Conservation (phyloP, 2,113 vertebrate species). For the Pseudorhombus dupliciocellatus region DNA sequence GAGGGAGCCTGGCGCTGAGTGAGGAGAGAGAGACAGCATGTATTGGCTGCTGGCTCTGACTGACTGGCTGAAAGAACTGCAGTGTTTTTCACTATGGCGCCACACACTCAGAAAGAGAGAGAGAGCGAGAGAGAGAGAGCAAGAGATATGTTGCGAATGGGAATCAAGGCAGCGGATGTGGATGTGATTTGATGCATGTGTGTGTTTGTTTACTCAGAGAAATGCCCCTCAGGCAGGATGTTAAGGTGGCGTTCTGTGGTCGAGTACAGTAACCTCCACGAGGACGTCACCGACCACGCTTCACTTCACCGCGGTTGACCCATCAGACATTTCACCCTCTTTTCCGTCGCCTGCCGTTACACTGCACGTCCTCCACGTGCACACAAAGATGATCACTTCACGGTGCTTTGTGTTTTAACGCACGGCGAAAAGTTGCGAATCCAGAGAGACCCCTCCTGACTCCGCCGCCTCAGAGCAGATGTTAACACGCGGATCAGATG, state of each 20-base stretch:
- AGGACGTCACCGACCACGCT: slow-evolving; percentile 6
- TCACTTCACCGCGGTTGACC: slow-evolving; percentile 10
- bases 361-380: slow-evolving; percentile 2
- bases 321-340: neutral
- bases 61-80: slow-evolving; percentile 68
- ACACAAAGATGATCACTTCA: slow-evolving; percentile 1
- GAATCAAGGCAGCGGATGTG: slow-evolving; percentile 23
- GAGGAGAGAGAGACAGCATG: slow-evolving; percentile 49
- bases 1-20: slow-evolving; percentile 53
- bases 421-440: neutral
- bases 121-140: slow-evolving; percentile 24
- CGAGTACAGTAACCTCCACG: slow-evolving; percentile 40
- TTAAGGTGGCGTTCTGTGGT: slow-evolving; percentile 8
- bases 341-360: slow-evolving; percentile 11
- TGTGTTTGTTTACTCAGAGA: slow-evolving; percentile 19
- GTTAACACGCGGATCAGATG: slow-evolving; percentile 11
- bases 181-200: slow-evolving; percentile 28
- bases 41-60: slow-evolving; percentile 57
- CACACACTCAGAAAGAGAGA: slow-evolving; percentile 39
- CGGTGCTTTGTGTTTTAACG: neutral
- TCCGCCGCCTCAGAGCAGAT: slow-evolving; percentile 30
- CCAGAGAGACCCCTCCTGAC: neutral
- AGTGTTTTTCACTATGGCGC: slow-evolving; percentile 59
- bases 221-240: slow-evolving; percentile 24
- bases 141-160: slow-evolving; percentile 50